Base-by-base conservation (phyloP, 2,797 vertebrate species). In the Poeciliopsis infans region DNA sequence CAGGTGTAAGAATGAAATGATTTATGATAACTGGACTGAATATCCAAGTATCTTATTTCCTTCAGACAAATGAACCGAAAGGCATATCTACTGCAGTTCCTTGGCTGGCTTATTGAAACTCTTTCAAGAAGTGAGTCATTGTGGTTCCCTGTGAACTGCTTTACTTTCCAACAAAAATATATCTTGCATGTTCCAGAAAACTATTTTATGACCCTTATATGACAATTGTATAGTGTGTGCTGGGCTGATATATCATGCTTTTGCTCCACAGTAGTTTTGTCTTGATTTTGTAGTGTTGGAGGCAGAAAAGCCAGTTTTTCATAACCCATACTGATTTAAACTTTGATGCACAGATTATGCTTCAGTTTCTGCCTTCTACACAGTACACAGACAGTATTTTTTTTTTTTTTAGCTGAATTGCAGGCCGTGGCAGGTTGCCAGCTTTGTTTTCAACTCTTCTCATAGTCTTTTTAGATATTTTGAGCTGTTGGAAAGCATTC, bases 281-380 rank as follows among this genome's bases (percentile, higher is more conserved):
- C 8, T 68, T 68, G 36, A 68, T 41, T 49, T 39, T 39, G 23
- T 33, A 4, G 39, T 51, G 36, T 80, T 85, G 88, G 78, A 87
- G 91, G 79, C 84, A 84, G 88, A 43, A 72, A 83, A 76, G 31
- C 78, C 72, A 39, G 57, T 75, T 76, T 76, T 87, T 81, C 77
- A 81, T 75, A 41, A 55, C 76, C 80, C 41, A 39, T 47, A 75
- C 36, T 76, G 66, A 53, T 82, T 41, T 78, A 59, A 25, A 41
- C 8, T 78, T 85, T 82, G 23, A 82, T 72, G 75, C n/a, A 20
- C 64, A 79, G 75, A 61, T 82, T 85, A 79, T 77, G 77, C 55
- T 82, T 16, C 43, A 20, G 59, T 72, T 57, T 28, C 1, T 41
- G 36, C 28, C 49, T 25, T 53, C 12, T 20, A 41, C n/a, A n/a